phyloP scores from a whole-genome alignment of 35 echinoderm and acorn worm species.

The Anneissia japonica region DNA sequence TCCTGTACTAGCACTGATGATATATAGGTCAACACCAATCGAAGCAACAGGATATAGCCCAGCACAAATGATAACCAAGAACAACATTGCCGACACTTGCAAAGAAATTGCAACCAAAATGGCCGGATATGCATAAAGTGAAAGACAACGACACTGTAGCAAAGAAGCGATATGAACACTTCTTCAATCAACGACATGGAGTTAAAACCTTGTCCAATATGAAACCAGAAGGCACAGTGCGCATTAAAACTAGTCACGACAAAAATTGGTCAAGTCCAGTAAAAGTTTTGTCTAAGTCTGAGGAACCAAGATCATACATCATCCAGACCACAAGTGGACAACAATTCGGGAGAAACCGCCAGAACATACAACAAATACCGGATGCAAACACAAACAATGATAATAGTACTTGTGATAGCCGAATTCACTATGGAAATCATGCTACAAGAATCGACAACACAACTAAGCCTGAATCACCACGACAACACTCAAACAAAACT shows the following conservation, averaged over 20 bases:
- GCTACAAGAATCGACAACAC: too few relatives aligned
- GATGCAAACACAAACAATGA: too few relatives aligned
- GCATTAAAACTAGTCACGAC: neutral
- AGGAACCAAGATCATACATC: neutral
- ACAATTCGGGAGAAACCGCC: neutral
- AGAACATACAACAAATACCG: neutral
- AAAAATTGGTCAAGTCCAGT: neutral
- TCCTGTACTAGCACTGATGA: neutral
- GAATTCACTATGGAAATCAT: too few relatives aligned
- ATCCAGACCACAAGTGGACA: neutral
- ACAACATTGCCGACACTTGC: neutral
- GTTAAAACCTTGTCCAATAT: neutral
- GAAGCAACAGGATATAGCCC: neutral
- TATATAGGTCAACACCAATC: slow-evolving; percentile 17
- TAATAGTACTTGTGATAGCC: too few relatives aligned
- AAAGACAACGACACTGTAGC: neutral
- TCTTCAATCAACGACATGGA: neutral
- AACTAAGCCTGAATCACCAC: too few relatives aligned
- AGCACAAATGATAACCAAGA: neutral
- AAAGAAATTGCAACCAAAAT: neutral
- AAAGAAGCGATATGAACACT: neutral
- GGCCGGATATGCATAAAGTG: neutral
- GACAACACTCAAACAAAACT: too few relatives aligned
- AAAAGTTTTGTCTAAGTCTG: neutral
- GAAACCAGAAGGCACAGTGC: neutral